Base-by-base conservation (phyloP, 2,888 invertebrate genomes). In the Parthenolecanium corni region DNA sequence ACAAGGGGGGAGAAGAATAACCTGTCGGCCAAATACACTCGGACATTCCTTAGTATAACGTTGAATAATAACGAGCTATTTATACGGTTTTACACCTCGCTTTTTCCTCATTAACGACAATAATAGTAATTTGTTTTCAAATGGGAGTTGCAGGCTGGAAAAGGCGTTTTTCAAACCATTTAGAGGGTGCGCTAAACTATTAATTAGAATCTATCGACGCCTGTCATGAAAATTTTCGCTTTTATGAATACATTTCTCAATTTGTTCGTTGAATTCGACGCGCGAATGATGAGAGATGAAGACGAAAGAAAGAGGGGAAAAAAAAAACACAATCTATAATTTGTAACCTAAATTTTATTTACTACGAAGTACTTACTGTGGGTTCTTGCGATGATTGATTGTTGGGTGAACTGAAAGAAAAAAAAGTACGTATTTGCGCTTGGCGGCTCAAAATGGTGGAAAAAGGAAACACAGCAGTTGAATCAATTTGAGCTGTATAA, bases 191-290 rank as follows among this genome's bases (percentile, higher is more conserved):
- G 9, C 23, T 24, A 11, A 36, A 23, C 18, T 36, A 52, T 52
- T 52, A 52, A 52, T 52, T 52, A 52, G 36, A 52, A 52, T 52
- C 52, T 25, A 52, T 52, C 52, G 25, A 31, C 31, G 31, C 52
- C 36, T 44, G 18, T 44, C 36, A 25, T 52, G 36, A 31, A 16
- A 16, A 20, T 12, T 51, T 11, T 51, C 23, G 11, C 51, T 3
- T 51, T 25, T 21, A 23, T 51, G 25, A 18, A 20, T 18, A 14
- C 21, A 51, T 52, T 36, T 31, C 36, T 24, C 25, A 24, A 18
- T 21, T 25, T 51, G 11, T 51, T 14, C 9, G 20, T 9, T 16
- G 31, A 21, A 31, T 16, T 14, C 24, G 52, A n/a, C n/a, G n/a
- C n/a, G n/a, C 36, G 31, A 12, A n/a, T 16, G 52, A 36, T 20